Evolutionary conservation across 2,797 vertebrate genomes (phyloP).

Genomic region (Sparidentex hasta): DNA sequence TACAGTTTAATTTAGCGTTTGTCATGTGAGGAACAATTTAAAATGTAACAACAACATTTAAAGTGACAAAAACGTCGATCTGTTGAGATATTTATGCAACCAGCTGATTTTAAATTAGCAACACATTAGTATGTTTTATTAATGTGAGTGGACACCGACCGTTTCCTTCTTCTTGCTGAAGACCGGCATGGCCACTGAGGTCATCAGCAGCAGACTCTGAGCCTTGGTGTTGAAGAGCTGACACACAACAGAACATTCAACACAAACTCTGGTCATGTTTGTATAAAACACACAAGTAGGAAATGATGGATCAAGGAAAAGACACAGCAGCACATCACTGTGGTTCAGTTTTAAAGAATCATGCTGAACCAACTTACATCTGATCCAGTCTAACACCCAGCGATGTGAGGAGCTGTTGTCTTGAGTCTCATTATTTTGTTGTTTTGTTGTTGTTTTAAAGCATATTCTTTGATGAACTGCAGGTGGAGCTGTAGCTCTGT

Average conservation of each 20-base stretch:
- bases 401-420: no score
- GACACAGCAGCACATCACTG: no score
- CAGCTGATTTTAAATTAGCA: no score
- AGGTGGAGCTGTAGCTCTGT: conserved; percentile 4
- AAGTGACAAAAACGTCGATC: no score
- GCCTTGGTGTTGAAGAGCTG: conserved; percentile 93
- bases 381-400: no score
- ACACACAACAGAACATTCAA: neutral
- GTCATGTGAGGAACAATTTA: neutral
- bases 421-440: no score
- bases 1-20: neutral
- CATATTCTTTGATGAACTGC: neutral
- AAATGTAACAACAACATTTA: neutral
- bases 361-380: no score
- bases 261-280: neutral
- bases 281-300: neutral
- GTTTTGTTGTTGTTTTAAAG: no score
- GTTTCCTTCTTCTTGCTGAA: conserved; percentile 99
- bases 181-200: conserved; percentile 96
- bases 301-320: neutral
- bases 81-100: no score
- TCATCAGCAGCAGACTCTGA: conserved; percentile 93
- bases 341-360: no score
- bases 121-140: no score
- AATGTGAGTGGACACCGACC: conserved; percentile 72